phyloP scores from a whole-genome alignment of 1,140 invertebrate genomes.

The Aphelinus atriplicis region DNA sequence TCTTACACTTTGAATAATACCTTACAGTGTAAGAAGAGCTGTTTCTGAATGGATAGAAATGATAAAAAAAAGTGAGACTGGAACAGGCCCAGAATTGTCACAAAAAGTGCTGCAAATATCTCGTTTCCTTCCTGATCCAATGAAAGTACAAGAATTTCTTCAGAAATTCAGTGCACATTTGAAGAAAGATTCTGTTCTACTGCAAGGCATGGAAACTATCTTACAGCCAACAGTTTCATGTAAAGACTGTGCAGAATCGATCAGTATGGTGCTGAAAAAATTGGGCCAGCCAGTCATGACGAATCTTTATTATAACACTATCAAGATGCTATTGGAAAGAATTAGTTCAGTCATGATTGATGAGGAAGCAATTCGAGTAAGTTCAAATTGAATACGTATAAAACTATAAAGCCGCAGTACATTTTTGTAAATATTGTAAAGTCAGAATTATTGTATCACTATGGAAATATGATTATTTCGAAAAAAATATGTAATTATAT shows the following conservation, averaged over 20 bases:
- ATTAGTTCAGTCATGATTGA: constrained; percentile 97
- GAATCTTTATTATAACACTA: constrained; percentile 94
- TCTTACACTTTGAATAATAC: constrained; percentile 2
- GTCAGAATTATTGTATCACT: constrained; percentile 1
- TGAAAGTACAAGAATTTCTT: constrained; percentile 92
- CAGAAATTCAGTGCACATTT: constrained; percentile 88
- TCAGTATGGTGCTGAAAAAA: constrained; percentile 85
- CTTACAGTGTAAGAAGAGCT: constrained; percentile 77
- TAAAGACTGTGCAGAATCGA: constrained; percentile 88
- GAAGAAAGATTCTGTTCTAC: constrained; percentile 78
- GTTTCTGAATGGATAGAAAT: constrained; percentile 88
- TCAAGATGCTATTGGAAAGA: constrained; percentile 93
- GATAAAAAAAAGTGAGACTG: constrained; percentile 75
- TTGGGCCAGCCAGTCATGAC: constrained; percentile 93
- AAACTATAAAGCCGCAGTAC: neutral
- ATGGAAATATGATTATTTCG: neutral
- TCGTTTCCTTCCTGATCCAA: constrained; percentile 88
- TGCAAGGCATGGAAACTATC: constrained; percentile 86
- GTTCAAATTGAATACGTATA: constrained; percentile 16
- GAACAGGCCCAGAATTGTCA: constrained; percentile 71
- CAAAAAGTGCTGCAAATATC: constrained; percentile 71
- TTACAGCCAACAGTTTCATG: constrained; percentile 88
- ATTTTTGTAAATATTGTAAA: constrained; percentile 7
- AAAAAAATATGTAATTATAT: constrained; percentile 6
- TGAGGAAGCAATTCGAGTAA: constrained; percentile 79